A percentile compares a stretch with the other conserved stretches of the same genome.
phyloP scores from a whole-genome alignment of 2,888 invertebrate genomes.

The Electrophaes corylata region DNA sequence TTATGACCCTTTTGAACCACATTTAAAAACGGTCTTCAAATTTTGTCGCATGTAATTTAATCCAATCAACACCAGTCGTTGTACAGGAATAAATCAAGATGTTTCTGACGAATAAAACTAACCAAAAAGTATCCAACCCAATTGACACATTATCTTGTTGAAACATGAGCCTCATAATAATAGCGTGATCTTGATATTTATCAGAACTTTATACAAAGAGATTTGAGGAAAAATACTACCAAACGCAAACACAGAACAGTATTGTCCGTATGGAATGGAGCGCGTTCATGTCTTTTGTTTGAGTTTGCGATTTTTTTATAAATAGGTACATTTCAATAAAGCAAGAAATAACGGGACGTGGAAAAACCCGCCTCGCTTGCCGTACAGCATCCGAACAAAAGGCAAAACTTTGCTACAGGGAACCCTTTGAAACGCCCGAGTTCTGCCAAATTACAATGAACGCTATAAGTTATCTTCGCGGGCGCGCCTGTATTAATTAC shows the following conservation, averaged over 20 bases:
- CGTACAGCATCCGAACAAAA: neutral
- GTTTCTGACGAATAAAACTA: slow-evolving; percentile 13
- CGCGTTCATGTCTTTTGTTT: slow-evolving; percentile 34
- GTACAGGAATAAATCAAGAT: slow-evolving; percentile 18
- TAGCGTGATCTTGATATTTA: slow-evolving; percentile 12
- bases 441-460: slow-evolving; percentile 21
- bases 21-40: neutral
- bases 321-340: neutral
- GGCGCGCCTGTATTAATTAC: slow-evolving; percentile 26
- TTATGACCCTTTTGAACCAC: neutral
- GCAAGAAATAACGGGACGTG: neutral
- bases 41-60: slow-evolving; percentile 8
- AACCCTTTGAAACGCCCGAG: slow-evolving; percentile 11
- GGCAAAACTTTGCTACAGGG: slow-evolving; percentile 12
- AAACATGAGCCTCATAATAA: slow-evolving; percentile 9
- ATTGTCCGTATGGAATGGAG: slow-evolving; percentile 7
- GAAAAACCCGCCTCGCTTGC: neutral
- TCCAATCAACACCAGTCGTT: slow-evolving; percentile 13
- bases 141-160: slow-evolving; percentile 28
- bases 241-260: neutral
- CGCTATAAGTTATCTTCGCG: slow-evolving; percentile 18
- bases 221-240: neutral
- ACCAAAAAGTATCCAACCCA: neutral
- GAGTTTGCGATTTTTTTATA: neutral
- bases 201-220: slow-evolving; percentile 1